Evolutionary conservation across 1,140 invertebrate genomes (phyloP).

Genomic region (Cryptotermes secundus): DNA sequence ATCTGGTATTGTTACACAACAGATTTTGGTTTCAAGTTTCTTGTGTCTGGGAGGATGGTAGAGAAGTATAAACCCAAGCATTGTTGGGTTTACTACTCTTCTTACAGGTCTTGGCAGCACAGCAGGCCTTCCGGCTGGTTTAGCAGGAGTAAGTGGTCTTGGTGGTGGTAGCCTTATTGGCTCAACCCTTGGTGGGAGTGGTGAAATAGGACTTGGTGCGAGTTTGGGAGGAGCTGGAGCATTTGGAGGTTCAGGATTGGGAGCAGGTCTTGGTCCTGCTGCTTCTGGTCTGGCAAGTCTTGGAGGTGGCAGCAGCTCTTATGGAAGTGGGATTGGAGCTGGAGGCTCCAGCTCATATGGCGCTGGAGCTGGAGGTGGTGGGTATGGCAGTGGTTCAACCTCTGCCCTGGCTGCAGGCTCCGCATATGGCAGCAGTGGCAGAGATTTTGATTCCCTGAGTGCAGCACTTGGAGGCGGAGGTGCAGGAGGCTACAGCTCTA

Average conservation of each 20-base stretch:
- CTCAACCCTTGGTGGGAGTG: slow-evolving; percentile 12
- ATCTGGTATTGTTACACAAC: too few relatives aligned
- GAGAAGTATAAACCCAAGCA: too few relatives aligned
- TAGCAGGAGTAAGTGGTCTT: slow-evolving; percentile 27
- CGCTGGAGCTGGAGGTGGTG: slow-evolving; percentile 19
- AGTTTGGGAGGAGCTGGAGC: slow-evolving; percentile 28
- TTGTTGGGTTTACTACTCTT: background rate
- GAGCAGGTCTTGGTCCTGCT: slow-evolving; percentile 28
- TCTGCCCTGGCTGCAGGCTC: slow-evolving; percentile 31
- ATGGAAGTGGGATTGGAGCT: slow-evolving; percentile 23
- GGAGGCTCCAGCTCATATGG: slow-evolving; percentile 12
- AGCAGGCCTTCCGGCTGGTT: slow-evolving; percentile 23
- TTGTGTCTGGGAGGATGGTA: too few relatives aligned
- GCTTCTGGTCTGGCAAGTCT: slow-evolving; percentile 23
- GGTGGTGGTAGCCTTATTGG: slow-evolving; percentile 24
- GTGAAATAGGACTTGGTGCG: slow-evolving; percentile 29
- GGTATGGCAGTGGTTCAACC: slow-evolving; percentile 21
- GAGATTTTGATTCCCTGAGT: slow-evolving; percentile 37
- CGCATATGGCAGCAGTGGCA: slow-evolving; percentile 34
- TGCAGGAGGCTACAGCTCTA: slow-evolving; percentile 28
- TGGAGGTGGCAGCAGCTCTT: slow-evolving; percentile 32
- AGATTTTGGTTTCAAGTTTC: too few relatives aligned
- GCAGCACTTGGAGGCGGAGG: slow-evolving; percentile 36
- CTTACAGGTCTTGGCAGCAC: slow-evolving; percentile 28
- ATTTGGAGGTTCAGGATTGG: slow-evolving; percentile 27